phyloP scores from a whole-genome alignment of 2,888 invertebrate species.

The Molorchus minor region DNA sequence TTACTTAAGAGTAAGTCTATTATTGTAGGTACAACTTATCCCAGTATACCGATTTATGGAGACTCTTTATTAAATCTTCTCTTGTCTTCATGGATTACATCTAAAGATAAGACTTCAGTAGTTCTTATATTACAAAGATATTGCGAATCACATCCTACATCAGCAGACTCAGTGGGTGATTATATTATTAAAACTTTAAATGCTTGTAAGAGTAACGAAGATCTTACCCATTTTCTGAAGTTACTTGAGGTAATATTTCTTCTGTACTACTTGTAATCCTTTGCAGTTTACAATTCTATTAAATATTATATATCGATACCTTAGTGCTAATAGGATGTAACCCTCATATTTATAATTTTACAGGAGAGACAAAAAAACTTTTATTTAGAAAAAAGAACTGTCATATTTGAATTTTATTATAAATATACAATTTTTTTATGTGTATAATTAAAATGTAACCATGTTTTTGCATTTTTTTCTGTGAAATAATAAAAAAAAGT shows the following conservation, averaged over 20 bases:
- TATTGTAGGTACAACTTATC: conserved; percentile 32
- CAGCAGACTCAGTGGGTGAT: conserved; percentile 68
- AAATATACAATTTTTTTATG: no score
- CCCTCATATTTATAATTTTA: no score
- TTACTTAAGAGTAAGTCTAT: background rate
- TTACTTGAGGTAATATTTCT: conserved; percentile 62
- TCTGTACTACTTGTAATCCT: no score
- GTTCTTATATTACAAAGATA: conserved; percentile 65
- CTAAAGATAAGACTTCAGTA: conserved; percentile 63
- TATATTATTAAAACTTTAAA: conserved; percentile 66
- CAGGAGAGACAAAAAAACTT: no score
- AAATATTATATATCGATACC: no score
- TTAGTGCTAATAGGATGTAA: no score
- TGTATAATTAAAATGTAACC: no score
- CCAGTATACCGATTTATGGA: conserved; percentile 66
- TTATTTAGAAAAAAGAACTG: no score
- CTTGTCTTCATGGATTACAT: conserved; percentile 63
- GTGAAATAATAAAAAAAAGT: no score
- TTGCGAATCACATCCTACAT: conserved; percentile 59
- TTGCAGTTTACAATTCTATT: no score
- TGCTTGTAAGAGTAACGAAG: conserved; percentile 61
- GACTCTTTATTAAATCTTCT: conserved; percentile 64
- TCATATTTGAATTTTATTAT: no score
- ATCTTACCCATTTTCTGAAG: conserved; percentile 60
- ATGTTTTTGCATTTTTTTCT: no score